Evolutionary conservation across 2,888 invertebrate genomes (phyloP), one percentile per base, ranked within the genome.

Genomic region (Arge pagana): DNA sequence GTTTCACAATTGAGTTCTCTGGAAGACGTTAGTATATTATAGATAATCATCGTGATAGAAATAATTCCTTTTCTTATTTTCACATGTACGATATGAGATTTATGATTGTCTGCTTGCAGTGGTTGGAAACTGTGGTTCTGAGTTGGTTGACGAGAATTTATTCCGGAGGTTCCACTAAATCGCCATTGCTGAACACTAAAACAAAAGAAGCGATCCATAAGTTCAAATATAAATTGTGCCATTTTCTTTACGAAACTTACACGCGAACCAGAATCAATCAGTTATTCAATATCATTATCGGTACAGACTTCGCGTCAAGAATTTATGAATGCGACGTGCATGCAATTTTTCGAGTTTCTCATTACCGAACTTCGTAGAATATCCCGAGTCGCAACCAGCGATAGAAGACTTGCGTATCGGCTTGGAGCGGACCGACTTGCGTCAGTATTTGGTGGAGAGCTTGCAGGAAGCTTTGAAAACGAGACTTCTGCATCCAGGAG

Each of bases 371-470:
- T 24, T 57, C 66, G 19, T 57, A 85, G 96, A 96, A 75, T 97
- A 90, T 79, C 97, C 97, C 1, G 96, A 97, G 64, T 96, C 96
- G 0, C 88, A 91, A 66, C 93, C 95, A 13, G 94, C 95, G 1
- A 84, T 97, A 28, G 89, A 93, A 75, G 97, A 97, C 74, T 82
- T 97, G 19, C 86, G 89, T 65, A 76, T 86, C 19, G 96, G 96
- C 70, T 81, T 97, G 64, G 88, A 89, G 62, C 89, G 91, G 74
- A 93, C 94, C 10, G 90, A 94, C 76, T 78, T 96, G 54, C 82
- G 93, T 57, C 79, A 85, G 33, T 83, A 86, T 58, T 78, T 95
- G n/a, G 89, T 91, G 37, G 83, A 85, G 56, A 89, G 87, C 48
- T 77, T 96, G 30, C 90, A 92, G 76, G 82, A 82, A 66, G 90